phyloP scores from a whole-genome alignment of 1,140 invertebrate species.

The Caligus rogercresseyi region DNA sequence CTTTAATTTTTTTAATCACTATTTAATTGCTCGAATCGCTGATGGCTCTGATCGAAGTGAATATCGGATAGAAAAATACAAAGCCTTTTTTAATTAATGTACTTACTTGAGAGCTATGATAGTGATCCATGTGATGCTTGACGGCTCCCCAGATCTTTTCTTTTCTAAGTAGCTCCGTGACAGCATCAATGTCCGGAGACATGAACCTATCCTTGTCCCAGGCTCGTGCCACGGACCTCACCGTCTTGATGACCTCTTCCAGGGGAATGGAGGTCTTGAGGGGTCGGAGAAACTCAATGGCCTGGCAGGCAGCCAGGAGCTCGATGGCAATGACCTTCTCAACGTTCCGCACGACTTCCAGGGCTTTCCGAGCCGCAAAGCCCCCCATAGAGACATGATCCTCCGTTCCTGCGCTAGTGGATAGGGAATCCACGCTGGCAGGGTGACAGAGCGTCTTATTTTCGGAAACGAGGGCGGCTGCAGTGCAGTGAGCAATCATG shows the following conservation, averaged over 20 bases:
- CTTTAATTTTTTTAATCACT: background rate
- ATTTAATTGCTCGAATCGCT: background rate
- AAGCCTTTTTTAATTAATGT: background rate
- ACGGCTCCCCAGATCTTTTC: conserved; percentile 40
- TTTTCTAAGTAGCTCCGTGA: conserved; percentile 37
- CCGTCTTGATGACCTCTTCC: conserved; percentile 46
- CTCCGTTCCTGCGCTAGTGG: conserved; percentile 53
- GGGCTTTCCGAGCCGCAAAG: conserved; percentile 46
- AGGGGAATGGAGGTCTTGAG: conserved; percentile 47
- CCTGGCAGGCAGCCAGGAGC: conserved; percentile 49
- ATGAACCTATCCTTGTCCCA: conserved; percentile 48
- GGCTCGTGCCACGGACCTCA: conserved; percentile 38
- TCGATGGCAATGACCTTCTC: conserved; percentile 51
- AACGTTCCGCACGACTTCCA: conserved; percentile 46
- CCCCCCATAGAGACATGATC: conserved; percentile 60
- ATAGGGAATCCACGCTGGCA: conserved; percentile 47
- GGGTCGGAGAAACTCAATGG: conserved; percentile 51
- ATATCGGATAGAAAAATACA: background rate
- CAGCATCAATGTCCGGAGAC: conserved; percentile 45
- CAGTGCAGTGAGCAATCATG: conserved; percentile 55
- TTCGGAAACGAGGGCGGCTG: conserved; percentile 48
- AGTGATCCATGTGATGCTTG: conserved; percentile 32
- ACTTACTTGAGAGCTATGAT: conserved; percentile 29
- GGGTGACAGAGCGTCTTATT: conserved; percentile 58
- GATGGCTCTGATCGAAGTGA: background rate